Conservation (phyloP, 2,113 vertebrate genomes). For the Ardeotis arabs region DNA sequence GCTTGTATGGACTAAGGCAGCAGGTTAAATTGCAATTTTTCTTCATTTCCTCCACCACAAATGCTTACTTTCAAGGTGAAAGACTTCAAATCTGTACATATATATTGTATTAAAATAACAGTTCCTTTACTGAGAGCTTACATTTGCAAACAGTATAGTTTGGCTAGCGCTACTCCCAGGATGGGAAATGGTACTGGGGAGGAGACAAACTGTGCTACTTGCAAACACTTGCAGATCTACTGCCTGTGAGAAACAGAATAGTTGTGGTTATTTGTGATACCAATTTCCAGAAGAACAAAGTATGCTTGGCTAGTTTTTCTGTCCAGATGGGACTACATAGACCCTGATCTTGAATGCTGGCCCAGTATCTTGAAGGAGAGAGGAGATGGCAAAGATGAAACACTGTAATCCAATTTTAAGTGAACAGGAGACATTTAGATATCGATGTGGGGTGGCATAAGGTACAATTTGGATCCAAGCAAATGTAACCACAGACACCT, state of each 20-base stretch:
- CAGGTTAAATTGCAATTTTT: neutral
- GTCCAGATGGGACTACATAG: constrained; percentile 3
- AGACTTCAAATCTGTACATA: neutral
- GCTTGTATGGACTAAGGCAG: neutral
- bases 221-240: neutral
- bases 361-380: neutral
- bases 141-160: neutral
- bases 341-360: neutral
- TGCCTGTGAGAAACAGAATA: neutral
- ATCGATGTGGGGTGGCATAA: neutral
- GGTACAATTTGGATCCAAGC: neutral
- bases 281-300: neutral
- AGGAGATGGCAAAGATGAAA: neutral
- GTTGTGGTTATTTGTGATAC: neutral
- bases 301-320: neutral
- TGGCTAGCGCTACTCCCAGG: neutral
- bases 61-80: neutral
- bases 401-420: neutral
- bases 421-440: neutral
- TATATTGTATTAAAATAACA: neutral
- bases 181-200: neutral
- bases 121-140: neutral
- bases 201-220: neutral
- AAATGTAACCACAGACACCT: neutral
- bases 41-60: neutral